Evolutionary conservation across 2,888 invertebrate species (phyloP).

Genomic region (Elegia similella): DNA sequence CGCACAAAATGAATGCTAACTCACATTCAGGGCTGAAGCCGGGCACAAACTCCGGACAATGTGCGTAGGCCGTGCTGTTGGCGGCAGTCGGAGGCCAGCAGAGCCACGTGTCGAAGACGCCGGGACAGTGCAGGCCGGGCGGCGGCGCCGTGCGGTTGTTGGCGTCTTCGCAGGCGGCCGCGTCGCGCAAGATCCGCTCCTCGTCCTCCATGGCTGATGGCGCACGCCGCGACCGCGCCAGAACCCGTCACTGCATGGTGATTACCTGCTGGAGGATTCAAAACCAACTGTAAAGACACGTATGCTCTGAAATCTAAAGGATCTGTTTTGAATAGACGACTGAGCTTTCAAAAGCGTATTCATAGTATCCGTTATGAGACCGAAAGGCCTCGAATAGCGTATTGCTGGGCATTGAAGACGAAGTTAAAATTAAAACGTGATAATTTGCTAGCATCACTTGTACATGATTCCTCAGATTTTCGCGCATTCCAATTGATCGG

Average conservation of each 20-base stretch:
- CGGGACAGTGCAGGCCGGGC: slow-evolving; percentile 84
- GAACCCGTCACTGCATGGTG: slow-evolving; percentile 7
- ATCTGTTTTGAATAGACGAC: too few species aligned
- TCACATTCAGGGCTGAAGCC: slow-evolving; percentile 88
- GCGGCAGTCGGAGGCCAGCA: slow-evolving; percentile 89
- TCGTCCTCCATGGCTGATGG: slow-evolving; percentile 58
- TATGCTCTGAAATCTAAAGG: too few species aligned
- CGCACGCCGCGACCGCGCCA: slow-evolving; percentile 6
- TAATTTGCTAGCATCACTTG: too few species aligned
- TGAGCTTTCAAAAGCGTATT: too few species aligned
- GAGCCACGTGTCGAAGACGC: slow-evolving; percentile 91
- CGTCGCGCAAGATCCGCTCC: slow-evolving; percentile 56
- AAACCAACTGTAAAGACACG: too few species aligned
- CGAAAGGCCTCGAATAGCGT: too few species aligned
- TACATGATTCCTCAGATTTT: too few species aligned
- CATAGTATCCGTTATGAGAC: too few species aligned
- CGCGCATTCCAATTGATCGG: too few species aligned
- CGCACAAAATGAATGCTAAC: slow-evolving; percentile 38
- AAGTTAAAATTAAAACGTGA: too few species aligned
- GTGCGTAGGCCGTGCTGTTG: slow-evolving; percentile 84
- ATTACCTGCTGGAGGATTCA: background rate
- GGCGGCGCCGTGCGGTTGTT: slow-evolving; percentile 52
- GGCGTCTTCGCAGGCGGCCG: slow-evolving; percentile 42
- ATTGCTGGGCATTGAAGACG: too few species aligned
- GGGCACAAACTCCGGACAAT: slow-evolving; percentile 88